Evolutionary conservation across 2,113 vertebrate genomes (phyloP).

Genomic region (Oceanites oceanicus): DNA sequence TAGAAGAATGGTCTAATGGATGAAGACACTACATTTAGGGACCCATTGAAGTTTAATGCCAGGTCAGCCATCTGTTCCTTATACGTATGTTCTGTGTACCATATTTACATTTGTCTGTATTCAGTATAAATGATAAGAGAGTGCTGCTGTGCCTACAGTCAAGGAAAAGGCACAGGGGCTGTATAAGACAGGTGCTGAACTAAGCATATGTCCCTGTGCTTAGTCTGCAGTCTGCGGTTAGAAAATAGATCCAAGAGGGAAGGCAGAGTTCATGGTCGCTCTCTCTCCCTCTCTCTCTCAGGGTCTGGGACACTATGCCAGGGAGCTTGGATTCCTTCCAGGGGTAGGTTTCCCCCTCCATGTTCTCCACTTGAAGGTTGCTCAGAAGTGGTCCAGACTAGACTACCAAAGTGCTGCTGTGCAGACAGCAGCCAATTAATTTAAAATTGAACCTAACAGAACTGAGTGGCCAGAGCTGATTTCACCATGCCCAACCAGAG

Average conservation of each 20-base stretch:
- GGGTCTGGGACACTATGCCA: neutral
- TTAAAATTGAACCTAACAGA: neutral
- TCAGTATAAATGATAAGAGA: neutral
- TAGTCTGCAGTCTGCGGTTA: neutral
- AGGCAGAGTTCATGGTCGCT: neutral
- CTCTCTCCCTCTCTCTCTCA: neutral
- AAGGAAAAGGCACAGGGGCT: neutral
- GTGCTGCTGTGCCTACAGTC: neutral
- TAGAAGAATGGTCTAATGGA: neutral
- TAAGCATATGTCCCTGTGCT: neutral
- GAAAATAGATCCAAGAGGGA: neutral
- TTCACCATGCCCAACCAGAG: neutral
- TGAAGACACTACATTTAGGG: neutral
- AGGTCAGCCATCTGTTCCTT: neutral
- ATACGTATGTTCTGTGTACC: neutral
- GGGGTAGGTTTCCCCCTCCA: accelerated
- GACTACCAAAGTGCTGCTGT: neutral
- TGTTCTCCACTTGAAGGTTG: neutral
- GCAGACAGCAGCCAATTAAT: neutral
- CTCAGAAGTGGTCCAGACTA: neutral
- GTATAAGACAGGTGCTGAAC: neutral
- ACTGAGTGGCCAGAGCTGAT: neutral
- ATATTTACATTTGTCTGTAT: neutral
- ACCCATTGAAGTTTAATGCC: neutral
- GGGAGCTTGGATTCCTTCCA: neutral